Evolutionary conservation across 2,888 invertebrate species (phyloP), one percentile per base, ranked within the genome.

Genomic region (Biston stratarius): DNA sequence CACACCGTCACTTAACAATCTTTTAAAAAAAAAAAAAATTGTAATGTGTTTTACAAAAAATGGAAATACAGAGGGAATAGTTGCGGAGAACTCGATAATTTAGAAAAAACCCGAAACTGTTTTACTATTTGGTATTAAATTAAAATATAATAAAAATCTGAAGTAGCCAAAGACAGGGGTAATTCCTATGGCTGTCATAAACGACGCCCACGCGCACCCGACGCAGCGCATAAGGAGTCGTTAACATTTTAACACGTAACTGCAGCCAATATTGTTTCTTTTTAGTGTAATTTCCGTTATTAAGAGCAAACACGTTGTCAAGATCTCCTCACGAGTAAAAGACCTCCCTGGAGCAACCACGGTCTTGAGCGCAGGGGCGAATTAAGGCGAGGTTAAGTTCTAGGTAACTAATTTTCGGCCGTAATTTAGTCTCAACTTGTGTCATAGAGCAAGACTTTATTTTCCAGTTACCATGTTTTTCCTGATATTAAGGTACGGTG

Each of bases 311-410:
- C 51, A 51, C 71, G 74, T 73, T 71, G 70, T 74, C 60, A 63
- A 70, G 78, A 78, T 77, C 75, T 73, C 73, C 74, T 75, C 74
- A 67, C 72, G 74, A 67, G 71, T 85, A 85, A 73, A 66, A 72
- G 86, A 86, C 87, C 86, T 80, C 88, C 88, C 84, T 69, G 86
- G 72, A 86, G 86, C 82, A 65, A 71, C 61, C 84, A 83, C 83
- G 83, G 78, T 69, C 48, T 58, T 55, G n/a, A n/a, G 24, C 9
- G 14, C 84, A 81, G 85, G 66, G 76, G 5, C 61, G 84, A 53
- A 83, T 33, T 74, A 6, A 66, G 67, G 15, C 14, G n/a, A 14
- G 0, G n/a, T 52, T 38, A 0, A n/a, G 6, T 12, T 24, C n/a
- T n/a, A n/a, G n/a, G n/a, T n/a, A n/a, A n/a, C n/a, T n/a, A n/a